A percentile compares a stretch with the other conserved stretches of the same genome.
phyloP scores from a whole-genome alignment of 1,140 invertebrate genomes.

The Drosophila sucinea region DNA sequence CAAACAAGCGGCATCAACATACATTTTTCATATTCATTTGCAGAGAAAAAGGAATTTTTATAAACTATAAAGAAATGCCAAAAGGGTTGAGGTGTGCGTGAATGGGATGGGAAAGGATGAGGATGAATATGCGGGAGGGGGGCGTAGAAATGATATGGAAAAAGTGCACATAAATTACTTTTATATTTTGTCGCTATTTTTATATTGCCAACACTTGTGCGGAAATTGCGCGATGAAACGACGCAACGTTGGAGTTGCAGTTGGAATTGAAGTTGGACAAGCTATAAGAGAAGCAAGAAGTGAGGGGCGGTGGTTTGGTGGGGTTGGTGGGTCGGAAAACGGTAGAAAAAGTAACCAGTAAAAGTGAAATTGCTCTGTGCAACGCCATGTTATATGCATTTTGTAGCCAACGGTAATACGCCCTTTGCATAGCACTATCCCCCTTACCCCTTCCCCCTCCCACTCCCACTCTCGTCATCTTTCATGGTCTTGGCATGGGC shows the following conservation, averaged over 20 bases:
- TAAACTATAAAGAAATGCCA: constrained; percentile 14
- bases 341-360: constrained; percentile 19
- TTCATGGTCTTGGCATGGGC: constrained; percentile 21
- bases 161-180: constrained; percentile 79
- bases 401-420: constrained; percentile 64
- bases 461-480: not conserved
- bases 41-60: constrained; percentile 20
- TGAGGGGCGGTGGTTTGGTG: not conserved
- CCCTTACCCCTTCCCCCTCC: not conserved
- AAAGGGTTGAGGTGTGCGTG: constrained; percentile 1
- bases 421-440: not conserved
- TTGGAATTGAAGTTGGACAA: constrained; percentile 34
- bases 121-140: constrained; percentile 10
- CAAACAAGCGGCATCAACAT: constrained; percentile 72
- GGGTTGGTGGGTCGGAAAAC: not conserved
- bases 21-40: constrained; percentile 67
- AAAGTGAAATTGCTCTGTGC: constrained; percentile 65
- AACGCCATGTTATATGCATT: constrained; percentile 41
- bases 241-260: constrained; percentile 48
- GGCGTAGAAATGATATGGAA: constrained; percentile 73
- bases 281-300: not conserved
- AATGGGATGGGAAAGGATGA: not conserved
- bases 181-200: constrained; percentile 82
- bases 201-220: constrained; percentile 81
- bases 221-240: constrained; percentile 79